phyloP scores from a whole-genome alignment of 1,140 invertebrate species.

The Caenorhabditis remanei region DNA sequence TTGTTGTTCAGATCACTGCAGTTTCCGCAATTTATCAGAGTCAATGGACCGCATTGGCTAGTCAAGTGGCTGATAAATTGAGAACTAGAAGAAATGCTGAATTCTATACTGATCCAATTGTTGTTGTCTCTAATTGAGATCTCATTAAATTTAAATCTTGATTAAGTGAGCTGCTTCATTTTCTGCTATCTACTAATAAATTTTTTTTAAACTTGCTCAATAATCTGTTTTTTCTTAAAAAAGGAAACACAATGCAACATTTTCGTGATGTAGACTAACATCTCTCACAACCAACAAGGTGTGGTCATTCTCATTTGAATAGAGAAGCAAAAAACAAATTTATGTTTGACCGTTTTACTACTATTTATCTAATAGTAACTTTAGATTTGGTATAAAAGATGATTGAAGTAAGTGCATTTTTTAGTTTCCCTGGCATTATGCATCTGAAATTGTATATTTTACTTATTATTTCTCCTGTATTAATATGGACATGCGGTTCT shows the following conservation, averaged over 20 bases:
- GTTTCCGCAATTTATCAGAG: slow-evolving; percentile 12
- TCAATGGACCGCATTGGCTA: slow-evolving; percentile 13
- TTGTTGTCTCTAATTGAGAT: background rate
- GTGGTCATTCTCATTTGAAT: background rate
- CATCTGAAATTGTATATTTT: background rate
- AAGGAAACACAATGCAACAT: too few species aligned
- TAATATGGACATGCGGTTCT: background rate
- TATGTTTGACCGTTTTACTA: background rate
- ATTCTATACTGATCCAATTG: background rate
- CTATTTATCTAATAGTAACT: background rate
- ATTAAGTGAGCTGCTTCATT: too few species aligned
- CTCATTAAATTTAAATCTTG: too few species aligned
- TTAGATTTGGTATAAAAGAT: background rate
- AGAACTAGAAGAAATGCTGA: background rate
- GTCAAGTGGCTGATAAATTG: slow-evolving; percentile 19
- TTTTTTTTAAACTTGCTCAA: too few species aligned
- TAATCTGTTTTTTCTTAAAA: too few species aligned
- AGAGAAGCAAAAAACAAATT: background rate
- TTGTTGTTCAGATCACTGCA: slow-evolving; percentile 13
- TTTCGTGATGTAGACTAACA: too few species aligned
- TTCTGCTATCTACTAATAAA: too few species aligned
- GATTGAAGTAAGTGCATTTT: background rate
- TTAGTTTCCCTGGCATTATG: background rate
- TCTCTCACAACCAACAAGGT: background rate
- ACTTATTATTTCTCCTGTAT: background rate